These are phyloP conservation scores for Drosophila elegans DNA, from an alignment of 1,140 invertebrate genomes.

Conservation along the genomic window DNA sequence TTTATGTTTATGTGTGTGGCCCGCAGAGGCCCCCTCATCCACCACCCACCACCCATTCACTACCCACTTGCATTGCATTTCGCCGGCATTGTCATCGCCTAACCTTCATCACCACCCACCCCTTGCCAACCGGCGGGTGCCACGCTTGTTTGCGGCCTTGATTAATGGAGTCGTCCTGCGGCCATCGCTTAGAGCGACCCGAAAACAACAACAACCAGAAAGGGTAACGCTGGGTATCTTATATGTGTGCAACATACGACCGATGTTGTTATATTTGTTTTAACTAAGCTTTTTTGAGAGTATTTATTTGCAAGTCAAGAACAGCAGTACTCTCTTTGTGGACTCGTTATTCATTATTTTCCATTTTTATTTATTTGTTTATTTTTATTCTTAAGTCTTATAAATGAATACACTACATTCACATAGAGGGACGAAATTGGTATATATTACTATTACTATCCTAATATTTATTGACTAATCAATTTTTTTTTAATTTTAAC, in stretches of 20 bases:
- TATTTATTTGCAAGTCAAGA: too few species aligned
- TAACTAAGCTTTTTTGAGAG: too few species aligned
- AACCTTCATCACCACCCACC: slow-evolving; percentile 10
- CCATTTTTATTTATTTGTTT: not conserved
- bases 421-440: too few species aligned
- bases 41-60: not conserved
- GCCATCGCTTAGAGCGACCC: slow-evolving; percentile 41
- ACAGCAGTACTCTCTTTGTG: too few species aligned
- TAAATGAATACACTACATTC: too few species aligned
- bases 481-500: too few species aligned
- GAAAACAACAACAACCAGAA: slow-evolving; percentile 12
- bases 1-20: slow-evolving; percentile 71
- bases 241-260: not conserved
- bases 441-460: too few species aligned
- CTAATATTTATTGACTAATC: too few species aligned
- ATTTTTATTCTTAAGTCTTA: too few species aligned
- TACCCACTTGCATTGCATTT: slow-evolving; percentile 54
- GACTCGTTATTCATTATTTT: not conserved
- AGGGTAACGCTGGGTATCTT: slow-evolving; percentile 12
- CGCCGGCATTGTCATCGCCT: slow-evolving; percentile 49
- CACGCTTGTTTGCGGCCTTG: slow-evolving; percentile 79
- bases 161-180: slow-evolving; percentile 81
- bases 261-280: not conserved
- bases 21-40: slow-evolving; percentile 5
- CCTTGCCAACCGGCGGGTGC: not conserved